These are phyloP conservation scores for Rhogogaster chlorosoma DNA, from an alignment of 2,888 invertebrate species.

Conservation along the genomic window DNA sequence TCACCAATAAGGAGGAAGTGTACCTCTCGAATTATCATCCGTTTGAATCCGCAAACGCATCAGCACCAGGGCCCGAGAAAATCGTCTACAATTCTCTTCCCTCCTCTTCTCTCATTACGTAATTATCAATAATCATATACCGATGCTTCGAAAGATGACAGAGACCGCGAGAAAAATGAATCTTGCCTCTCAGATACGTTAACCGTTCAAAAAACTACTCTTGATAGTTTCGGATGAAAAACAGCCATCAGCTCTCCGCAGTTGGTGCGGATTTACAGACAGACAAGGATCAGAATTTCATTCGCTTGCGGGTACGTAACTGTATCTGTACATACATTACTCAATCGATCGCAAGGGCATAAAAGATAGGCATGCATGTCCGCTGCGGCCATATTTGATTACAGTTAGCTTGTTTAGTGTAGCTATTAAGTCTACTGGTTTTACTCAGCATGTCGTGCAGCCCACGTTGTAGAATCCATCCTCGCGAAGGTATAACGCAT, in stretches of 20 bases:
- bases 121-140: conserved; percentile 65
- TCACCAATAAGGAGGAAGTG: neutral
- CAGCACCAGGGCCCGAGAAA: conserved; percentile 38
- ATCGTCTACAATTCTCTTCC: neutral
- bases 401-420: conserved; percentile 15
- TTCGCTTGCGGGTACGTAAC: neutral
- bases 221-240: neutral
- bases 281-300: neutral
- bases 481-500: neutral
- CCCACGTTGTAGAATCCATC: neutral
- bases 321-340: neutral
- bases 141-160: neutral
- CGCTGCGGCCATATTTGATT: conserved; percentile 39
- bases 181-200: neutral
- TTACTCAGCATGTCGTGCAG: conserved; percentile 36
- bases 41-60: conserved; percentile 38
- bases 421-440: conserved; percentile 28
- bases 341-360: conserved; percentile 19
- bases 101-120: conserved; percentile 57
- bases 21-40: conserved; percentile 38
- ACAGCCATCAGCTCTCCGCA: neutral
- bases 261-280: neutral
- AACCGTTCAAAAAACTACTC: neutral
- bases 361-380: conserved; percentile 39
- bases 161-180: conserved; percentile 14